Percentiles rank a stretch among this genome's conserved stretches.
Evolutionary conservation across 2,888 invertebrate genomes (phyloP).

Genomic region (Hypercompe scribonia): DNA sequence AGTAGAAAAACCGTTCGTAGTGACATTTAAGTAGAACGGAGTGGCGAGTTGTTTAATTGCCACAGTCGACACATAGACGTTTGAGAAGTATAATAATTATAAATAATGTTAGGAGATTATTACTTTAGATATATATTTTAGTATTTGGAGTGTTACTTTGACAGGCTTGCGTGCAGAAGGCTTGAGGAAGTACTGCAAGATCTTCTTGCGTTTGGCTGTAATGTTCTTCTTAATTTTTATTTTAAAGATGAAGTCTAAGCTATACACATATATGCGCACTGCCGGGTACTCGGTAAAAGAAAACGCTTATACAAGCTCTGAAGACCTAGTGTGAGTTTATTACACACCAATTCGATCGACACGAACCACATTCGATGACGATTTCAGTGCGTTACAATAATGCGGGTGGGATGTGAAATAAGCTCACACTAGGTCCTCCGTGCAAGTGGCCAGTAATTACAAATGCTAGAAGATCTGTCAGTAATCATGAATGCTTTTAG

Average conservation of each 20-base stretch:
- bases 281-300: neutral
- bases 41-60: neutral
- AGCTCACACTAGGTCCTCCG: neutral
- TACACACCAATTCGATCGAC: neutral
- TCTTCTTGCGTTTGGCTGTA: slow-evolving; percentile 27
- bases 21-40: neutral
- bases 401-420: neutral
- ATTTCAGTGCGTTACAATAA: neutral
- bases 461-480: slow-evolving; percentile 30
- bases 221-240: neutral
- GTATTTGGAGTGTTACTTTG: slow-evolving; percentile 24
- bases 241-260: neutral
- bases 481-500: slow-evolving; percentile 21
- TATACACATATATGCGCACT: neutral
- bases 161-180: slow-evolving; percentile 35
- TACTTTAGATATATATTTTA: slow-evolving; percentile 32
- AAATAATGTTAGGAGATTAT: slow-evolving; percentile 43
- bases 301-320: neutral
- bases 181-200: slow-evolving; percentile 21
- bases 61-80: neutral
- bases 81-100: slow-evolving; percentile 27
- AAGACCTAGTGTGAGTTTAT: neutral
- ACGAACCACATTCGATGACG: neutral
- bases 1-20: neutral
- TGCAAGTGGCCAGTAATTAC: neutral